These are phyloP conservation scores for Amphilophus citrinellus DNA, from an alignment of 2,113 vertebrate species.

Conservation along the genomic window DNA sequence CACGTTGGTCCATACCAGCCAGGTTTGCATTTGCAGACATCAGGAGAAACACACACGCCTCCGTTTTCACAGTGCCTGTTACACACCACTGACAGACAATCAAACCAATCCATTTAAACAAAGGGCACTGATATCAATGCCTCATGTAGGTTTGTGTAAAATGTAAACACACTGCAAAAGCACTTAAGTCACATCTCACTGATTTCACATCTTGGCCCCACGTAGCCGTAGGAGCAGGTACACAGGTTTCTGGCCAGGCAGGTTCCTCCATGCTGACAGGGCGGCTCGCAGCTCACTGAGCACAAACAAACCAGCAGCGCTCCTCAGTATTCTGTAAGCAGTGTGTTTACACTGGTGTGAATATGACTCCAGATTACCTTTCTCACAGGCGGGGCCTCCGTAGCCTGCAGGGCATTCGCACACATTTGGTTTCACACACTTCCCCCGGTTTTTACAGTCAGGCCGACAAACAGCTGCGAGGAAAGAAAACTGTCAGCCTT, in stretches of 20 bases:
- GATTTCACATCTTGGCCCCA: conserved; percentile 91
- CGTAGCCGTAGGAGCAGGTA: conserved; percentile 90
- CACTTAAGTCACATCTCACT: conserved; percentile 80
- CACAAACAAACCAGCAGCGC: neutral
- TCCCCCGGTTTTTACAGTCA: conserved; percentile 90
- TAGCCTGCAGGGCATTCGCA: conserved; percentile 86
- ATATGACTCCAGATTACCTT: conserved; percentile 80
- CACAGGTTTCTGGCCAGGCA: conserved; percentile 89
- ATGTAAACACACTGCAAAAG: neutral
- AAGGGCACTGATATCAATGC: neutral
- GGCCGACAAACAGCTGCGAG: conserved; percentile 87
- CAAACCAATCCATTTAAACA: neutral
- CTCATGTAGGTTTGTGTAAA: neutral
- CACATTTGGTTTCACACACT: conserved; percentile 85
- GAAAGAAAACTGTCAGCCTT: neutral
- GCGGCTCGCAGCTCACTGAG: conserved; percentile 85
- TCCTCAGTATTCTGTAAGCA: neutral
- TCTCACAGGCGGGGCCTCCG: conserved; percentile 84
- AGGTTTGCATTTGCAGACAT: conserved; percentile 85
- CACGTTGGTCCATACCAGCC: conserved; percentile 92
- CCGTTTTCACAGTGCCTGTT: conserved; percentile 94
- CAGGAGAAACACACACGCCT: conserved; percentile 87
- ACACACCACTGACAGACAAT: conserved; percentile 88
- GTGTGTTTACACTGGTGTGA: neutral
- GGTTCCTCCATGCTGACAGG: conserved; percentile 87